Base-by-base conservation (phyloP, 2,888 invertebrate species). In the Euzetes globulus region DNA sequence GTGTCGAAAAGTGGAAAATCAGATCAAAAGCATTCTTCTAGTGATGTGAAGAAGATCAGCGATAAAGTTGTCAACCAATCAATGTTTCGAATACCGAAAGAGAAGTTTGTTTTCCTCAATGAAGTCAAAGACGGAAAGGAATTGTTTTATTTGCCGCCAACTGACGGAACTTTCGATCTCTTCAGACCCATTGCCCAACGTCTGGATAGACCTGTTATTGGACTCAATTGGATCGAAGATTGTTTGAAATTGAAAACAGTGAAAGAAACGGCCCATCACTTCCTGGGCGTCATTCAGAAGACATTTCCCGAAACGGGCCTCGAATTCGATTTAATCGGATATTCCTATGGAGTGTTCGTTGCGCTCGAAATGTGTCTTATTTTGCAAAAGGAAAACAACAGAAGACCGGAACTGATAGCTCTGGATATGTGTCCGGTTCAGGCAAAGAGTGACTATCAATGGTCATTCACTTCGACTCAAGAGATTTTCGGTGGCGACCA, bases 101-200 rank as follows among this genome's bases (percentile, higher is more conserved):
- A 90, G 81, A 84, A 87, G 58, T 82, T 94, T 45, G 85, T 92
- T 15, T 85, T 87, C 79, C 84, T 93, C 81, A 82, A 81, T 6
- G 82, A 83, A 0, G 75, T 71, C 0, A 76, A 65, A 80, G 75
- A 11, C 77, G 77, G 41, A 77, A 76, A 73, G 37, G 81, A 81
- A 3, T 79, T 84, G 13, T 86, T 86, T 80, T 80, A 86, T 80
- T 85, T 91, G 72, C 92, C 93, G 82, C 91, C 94, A 1, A 92
- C 95, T 81, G 94, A 96, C 85, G 95, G 95, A 79, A 88, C 89
- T 77, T 89, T 90, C 37, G 86, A 86, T 60, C 85, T 89, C 70
- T 85, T 96, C 79, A 86, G 87, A 80, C 85, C 85, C n/a, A 82
- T 97, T 78, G 91, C 93, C 22, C 84, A 85, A 71, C 87, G 88